phyloP scores from a whole-genome alignment of 2,113 vertebrate species.

The Nannobrachium achirus region DNA sequence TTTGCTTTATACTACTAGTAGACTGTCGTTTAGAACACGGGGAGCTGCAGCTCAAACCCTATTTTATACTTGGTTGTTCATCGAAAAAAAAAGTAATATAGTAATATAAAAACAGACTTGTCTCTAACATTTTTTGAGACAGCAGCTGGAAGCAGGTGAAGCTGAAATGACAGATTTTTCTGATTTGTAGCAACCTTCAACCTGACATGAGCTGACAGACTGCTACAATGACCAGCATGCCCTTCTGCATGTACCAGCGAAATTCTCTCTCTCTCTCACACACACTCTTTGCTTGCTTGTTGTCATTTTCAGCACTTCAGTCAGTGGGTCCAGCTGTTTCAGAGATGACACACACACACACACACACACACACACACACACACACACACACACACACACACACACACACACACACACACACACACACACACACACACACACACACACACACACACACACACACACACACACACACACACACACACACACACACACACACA shows the following conservation, averaged over 20 bases:
- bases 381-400: slow-evolving; percentile 15
- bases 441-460: no score
- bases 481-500: no score
- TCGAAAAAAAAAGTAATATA: no score
- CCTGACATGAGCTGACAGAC: slow-evolving; percentile 37
- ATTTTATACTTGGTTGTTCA: no score
- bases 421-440: no score
- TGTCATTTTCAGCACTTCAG: slow-evolving; percentile 33
- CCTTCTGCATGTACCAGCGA: slow-evolving; percentile 7
- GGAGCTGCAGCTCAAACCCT: no score
- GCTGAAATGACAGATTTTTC: slow-evolving; percentile 35
- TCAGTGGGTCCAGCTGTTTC: slow-evolving; percentile 29
- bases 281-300: slow-evolving; percentile 20
- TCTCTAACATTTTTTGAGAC: no score
- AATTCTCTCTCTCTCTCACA: no score
- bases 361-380: slow-evolving; percentile 8
- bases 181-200: slow-evolving; percentile 19
- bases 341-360: not conserved
- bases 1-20: no score
- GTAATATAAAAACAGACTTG: no score
- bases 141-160: not conserved
- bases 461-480: no score
- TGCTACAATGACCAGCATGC: slow-evolving; percentile 37
- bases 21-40: no score
- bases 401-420: not conserved